A percentile compares a stretch with the other conserved stretches of the same genome.
Evolutionary conservation across 2,113 vertebrate genomes (phyloP).

Genomic region (Muscicapa adusta): DNA sequence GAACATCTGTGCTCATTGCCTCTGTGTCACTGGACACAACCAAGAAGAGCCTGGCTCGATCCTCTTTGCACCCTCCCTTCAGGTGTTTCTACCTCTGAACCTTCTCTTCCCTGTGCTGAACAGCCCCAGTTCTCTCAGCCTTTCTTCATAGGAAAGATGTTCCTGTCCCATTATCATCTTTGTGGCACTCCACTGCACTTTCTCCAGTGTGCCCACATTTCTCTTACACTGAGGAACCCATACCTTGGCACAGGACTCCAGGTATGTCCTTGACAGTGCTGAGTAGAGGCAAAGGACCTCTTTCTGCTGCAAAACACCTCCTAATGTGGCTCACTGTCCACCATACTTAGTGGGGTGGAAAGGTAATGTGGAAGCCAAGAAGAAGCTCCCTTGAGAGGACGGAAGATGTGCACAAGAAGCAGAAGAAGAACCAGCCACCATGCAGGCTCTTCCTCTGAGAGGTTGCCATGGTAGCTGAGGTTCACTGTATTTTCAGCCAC

Average conservation of each 20-base stretch:
- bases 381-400: not conserved
- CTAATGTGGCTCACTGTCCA: not conserved
- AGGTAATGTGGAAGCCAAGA: not conserved
- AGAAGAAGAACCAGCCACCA: conserved; percentile 19
- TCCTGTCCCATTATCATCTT: not conserved
- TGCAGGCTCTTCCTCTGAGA: not conserved
- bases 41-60: not conserved
- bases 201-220: not conserved
- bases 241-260: not conserved
- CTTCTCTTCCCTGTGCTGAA: not conserved
- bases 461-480: not conserved
- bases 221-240: not conserved
- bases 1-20: not conserved
- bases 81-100: not conserved
- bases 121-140: not conserved
- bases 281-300: not conserved
- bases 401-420: not conserved
- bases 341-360: not conserved
- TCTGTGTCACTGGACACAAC: not conserved
- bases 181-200: not conserved
- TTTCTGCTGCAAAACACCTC: not conserved
- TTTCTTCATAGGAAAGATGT: not conserved
- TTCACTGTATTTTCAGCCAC: not conserved
- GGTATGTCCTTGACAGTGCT: not conserved
- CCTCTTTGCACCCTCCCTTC: not conserved